phyloP scores from a whole-genome alignment of 2,113 vertebrate genomes.

The Todiramphus saurophagus region DNA sequence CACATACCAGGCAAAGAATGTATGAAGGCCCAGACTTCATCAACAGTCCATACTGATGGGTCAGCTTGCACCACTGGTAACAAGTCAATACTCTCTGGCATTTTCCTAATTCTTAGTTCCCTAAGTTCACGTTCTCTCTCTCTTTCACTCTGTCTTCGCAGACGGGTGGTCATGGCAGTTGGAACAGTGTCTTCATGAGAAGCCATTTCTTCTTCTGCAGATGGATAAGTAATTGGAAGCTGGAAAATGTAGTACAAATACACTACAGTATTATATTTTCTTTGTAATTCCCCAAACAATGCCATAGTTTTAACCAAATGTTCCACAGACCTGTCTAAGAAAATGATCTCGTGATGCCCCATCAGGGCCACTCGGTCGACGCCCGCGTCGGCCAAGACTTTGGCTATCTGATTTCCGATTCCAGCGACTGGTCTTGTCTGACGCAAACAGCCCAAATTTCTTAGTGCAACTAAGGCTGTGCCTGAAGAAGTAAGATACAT shows the following conservation, averaged over 20 bases:
- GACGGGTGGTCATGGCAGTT: constrained; percentile 84
- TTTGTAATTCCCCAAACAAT: constrained; percentile 59
- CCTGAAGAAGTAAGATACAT: constrained; percentile 74
- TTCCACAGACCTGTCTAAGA: constrained; percentile 87
- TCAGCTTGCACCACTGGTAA: constrained; percentile 80
- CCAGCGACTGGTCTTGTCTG: constrained; percentile 80
- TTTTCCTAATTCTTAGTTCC: constrained; percentile 79
- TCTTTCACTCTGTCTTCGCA: constrained; percentile 82
- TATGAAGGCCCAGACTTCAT: constrained; percentile 95
- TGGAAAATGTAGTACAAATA: constrained; percentile 79
- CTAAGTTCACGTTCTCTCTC: constrained; percentile 79
- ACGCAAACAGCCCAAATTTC: constrained; percentile 79
- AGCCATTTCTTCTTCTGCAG: constrained; percentile 76
- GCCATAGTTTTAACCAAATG: constrained; percentile 65
- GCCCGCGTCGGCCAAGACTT: constrained; percentile 82
- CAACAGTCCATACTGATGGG: constrained; percentile 91
- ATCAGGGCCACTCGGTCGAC: constrained; percentile 82
- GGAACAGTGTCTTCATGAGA: constrained; percentile 82
- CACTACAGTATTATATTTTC: constrained; percentile 73
- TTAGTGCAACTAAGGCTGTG: constrained; percentile 91
- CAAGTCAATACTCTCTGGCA: constrained; percentile 78
- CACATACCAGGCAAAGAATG: constrained; percentile 89
- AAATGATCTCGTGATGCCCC: constrained; percentile 82
- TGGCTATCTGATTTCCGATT: constrained; percentile 82
- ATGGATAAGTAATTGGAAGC: constrained; percentile 82